Base-by-base conservation (phyloP, 2,888 invertebrate species). In the Conus canariensis region DNA sequence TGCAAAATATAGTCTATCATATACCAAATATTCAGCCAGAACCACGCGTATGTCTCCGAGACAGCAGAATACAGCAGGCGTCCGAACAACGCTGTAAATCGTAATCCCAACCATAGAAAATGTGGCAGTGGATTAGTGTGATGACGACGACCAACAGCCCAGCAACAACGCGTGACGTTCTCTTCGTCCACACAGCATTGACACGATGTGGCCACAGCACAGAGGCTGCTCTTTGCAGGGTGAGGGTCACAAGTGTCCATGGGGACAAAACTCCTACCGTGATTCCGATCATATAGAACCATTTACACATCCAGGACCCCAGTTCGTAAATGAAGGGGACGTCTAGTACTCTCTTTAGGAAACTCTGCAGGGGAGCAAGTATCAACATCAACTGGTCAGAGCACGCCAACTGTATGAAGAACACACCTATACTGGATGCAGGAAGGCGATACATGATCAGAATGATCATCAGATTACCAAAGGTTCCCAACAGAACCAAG, bases 151-250 rank as follows among this genome's bases (percentile, higher is more conserved):
- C 25, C 45, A 82, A 8, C 12, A 19, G 14, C 14, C n/a, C 45
- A 19, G 45, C 30, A 14, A 82, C 45, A 45, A 14, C 45, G 56
- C 80, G 80, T 12, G 80, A 82, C 45, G 25, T 45, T 45, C 45
- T 14, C 30, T 30, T 19, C 19, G 87, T 87, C 60, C 87, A 87
- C 30, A 60, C 60, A 22, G 60, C 60, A 16, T 67, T 64, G 25
- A 67, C 70, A 87, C 87, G 87, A 67, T 67, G 87, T 16, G 87
- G 87, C 87, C 87, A 87, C 60, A 87, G 45, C 22, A 87, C 87
- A 16, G 87, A 87, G 10, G 67, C 64, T 8, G 87, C 87, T 30
- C 87, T 60, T 30, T 67, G 64, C 45, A 45, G 2, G 45, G 87
- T 64, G 30, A 87, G 64, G n/a, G 58, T 19, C 30, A 87, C 87